Evolutionary conservation across 2,113 vertebrate genomes (phyloP).

Genomic region (Cnemophilus loriae): DNA sequence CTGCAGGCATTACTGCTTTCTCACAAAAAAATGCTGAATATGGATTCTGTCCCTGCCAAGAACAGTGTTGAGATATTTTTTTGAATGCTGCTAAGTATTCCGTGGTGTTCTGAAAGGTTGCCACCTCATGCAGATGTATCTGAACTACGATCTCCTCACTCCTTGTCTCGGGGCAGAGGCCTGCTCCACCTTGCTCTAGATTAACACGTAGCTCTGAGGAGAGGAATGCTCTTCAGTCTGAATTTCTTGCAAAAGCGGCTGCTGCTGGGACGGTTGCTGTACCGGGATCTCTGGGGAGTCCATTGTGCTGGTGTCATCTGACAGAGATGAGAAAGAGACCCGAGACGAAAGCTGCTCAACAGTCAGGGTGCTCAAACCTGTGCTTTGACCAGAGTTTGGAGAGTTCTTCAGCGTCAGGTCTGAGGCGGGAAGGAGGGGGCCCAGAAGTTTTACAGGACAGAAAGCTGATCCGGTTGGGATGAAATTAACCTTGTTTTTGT

Average conservation of each 20-base stretch:
- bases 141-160: conserved; percentile 36
- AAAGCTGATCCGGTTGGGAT: conserved; percentile 96
- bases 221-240: conserved; percentile 78
- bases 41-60: conserved; percentile 76
- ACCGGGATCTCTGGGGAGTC: conserved; percentile 71
- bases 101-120: conserved; percentile 71
- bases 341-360: conserved; percentile 82
- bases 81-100: conserved; percentile 64
- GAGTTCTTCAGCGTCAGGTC: conserved; percentile 79
- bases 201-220: conserved; percentile 80
- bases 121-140: conserved; percentile 85
- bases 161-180: conserved; percentile 60
- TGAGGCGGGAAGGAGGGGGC: conserved; percentile 75
- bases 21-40: conserved; percentile 69
- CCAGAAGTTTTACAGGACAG: conserved; percentile 93
- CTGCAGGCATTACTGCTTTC: conserved; percentile 74
- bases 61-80: conserved; percentile 72
- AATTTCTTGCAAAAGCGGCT: conserved; percentile 70
- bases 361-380: conserved; percentile 70
- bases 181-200: conserved; percentile 83
- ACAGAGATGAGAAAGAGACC: conserved; percentile 80
- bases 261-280: conserved; percentile 67
- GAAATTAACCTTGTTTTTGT: conserved; percentile 99
- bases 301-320: conserved; percentile 87
- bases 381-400: conserved; percentile 67